A percentile compares a stretch with the other conserved stretches of the same genome.
phyloP scores from a whole-genome alignment of 92 coral and sea anemone genomes.

The Epizoanthus scotinus region DNA sequence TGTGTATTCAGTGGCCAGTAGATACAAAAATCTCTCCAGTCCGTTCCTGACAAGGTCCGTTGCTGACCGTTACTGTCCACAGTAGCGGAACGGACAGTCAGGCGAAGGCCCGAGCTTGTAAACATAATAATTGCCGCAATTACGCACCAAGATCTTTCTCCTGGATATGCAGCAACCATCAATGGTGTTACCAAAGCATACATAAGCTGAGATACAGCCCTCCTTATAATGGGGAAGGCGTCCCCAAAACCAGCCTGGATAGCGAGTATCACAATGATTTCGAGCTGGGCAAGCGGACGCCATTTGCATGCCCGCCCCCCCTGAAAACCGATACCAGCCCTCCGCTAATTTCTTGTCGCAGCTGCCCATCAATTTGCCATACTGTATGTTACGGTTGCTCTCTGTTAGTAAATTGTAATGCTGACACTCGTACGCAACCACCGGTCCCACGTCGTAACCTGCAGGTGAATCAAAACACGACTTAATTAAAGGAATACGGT shows the following conservation, averaged over 20 bases:
- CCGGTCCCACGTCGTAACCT: constrained; percentile 76
- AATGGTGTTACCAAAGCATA: constrained; percentile 73
- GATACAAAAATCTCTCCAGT: too few species aligned
- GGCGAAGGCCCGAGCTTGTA: constrained; percentile 74
- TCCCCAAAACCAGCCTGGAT: constrained; percentile 91
- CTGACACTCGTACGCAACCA: constrained; percentile 88
- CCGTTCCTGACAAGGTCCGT: too few species aligned
- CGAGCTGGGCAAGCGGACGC: constrained; percentile 62
- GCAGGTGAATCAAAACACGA: background rate
- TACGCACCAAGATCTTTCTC: constrained; percentile 66
- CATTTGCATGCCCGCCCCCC: constrained; percentile 79
- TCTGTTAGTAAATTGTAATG: constrained; percentile 78
- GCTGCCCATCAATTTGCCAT: constrained; percentile 52
- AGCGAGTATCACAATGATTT: constrained; percentile 66
- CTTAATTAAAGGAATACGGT: too few species aligned
- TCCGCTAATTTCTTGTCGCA: constrained; percentile 82
- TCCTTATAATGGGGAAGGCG: constrained; percentile 74
- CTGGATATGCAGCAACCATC: constrained; percentile 67
- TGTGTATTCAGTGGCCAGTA: too few species aligned
- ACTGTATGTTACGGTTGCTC: constrained; percentile 58
- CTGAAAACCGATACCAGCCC: constrained; percentile 89
- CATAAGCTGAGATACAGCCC: constrained; percentile 70
- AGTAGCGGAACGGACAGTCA: constrained; percentile 70
- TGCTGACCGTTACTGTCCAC: constrained; percentile 53
- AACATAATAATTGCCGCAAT: constrained; percentile 81